phyloP scores from a whole-genome alignment of 37 sponge, comb jelly and placozoan species.

The Bolinopsis microptera region DNA sequence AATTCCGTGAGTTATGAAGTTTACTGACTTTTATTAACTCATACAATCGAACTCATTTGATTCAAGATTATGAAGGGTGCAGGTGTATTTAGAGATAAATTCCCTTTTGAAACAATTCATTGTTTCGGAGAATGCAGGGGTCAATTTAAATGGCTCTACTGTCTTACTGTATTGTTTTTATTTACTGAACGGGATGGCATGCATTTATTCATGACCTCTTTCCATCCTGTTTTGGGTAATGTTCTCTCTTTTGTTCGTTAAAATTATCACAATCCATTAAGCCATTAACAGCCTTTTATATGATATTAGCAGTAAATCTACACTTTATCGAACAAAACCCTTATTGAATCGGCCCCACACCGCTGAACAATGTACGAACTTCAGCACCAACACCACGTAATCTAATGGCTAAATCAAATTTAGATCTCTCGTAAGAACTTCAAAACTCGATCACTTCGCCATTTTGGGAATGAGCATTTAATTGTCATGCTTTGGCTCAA shows the following conservation, averaged over 20 bases:
- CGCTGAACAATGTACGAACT: background rate
- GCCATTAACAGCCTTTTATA: no score
- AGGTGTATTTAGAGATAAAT: background rate
- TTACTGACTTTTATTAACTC: background rate
- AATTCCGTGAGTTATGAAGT: background rate
- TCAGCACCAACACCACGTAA: background rate
- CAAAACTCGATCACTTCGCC: background rate
- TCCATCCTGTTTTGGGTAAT: no score
- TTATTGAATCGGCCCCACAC: background rate
- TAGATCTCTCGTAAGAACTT: background rate
- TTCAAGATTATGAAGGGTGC: background rate
- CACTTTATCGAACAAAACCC: no score
- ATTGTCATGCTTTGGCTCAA: background rate
- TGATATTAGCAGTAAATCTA: no score
- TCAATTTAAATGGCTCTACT: no score
- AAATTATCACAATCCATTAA: no score
- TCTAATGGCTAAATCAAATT: background rate
- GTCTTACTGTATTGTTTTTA: no score
- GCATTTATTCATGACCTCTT: no score
- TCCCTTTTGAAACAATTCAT: no score
- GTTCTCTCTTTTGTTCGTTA: no score
- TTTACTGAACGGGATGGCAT: no score
- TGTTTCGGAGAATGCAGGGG: no score
- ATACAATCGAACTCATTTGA: background rate
- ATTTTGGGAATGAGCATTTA: background rate